Conservation (phyloP, 1,140 invertebrate genomes). For the Musca vetustissima region DNA sequence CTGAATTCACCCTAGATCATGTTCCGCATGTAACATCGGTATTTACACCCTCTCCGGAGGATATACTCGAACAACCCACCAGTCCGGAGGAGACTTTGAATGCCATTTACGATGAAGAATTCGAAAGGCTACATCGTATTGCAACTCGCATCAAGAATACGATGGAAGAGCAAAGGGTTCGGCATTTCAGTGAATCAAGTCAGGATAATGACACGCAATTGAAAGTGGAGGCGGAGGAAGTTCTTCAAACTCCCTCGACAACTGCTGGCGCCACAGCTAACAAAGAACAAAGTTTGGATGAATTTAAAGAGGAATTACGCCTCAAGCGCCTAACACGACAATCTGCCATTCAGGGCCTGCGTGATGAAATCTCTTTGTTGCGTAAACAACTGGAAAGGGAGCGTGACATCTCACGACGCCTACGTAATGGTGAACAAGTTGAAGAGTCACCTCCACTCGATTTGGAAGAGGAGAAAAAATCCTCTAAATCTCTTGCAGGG, state of each 20-base stretch:
- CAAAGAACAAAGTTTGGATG: conserved; percentile 51
- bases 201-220: neutral
- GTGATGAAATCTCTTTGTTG: conserved; percentile 60
- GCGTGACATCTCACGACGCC: conserved; percentile 57
- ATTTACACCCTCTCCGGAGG: neutral
- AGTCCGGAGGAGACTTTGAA: neutral
- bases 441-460: neutral
- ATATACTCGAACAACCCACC: neutral
- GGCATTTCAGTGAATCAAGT: conserved; percentile 12
- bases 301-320: conserved; percentile 62
- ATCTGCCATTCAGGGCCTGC: conserved; percentile 61
- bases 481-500: conserved; percentile 27
- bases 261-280: neutral
- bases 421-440: conserved; percentile 43
- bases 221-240: conserved; percentile 25
- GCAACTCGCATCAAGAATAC: neutral
- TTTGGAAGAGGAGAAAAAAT: no score
- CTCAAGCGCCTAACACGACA: conserved; percentile 62
- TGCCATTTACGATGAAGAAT: conserved; percentile 7
- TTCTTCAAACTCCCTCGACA: neutral
- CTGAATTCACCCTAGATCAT: conserved; percentile 45
- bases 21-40: conserved; percentile 23
- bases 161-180: conserved; percentile 6
- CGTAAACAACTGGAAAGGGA: conserved; percentile 59
- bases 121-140: neutral